A percentile compares a stretch with the other conserved stretches of the same genome.
Evolutionary conservation across 2,797 vertebrate genomes (phyloP).

Genomic region (Sebastes oblongus): DNA sequence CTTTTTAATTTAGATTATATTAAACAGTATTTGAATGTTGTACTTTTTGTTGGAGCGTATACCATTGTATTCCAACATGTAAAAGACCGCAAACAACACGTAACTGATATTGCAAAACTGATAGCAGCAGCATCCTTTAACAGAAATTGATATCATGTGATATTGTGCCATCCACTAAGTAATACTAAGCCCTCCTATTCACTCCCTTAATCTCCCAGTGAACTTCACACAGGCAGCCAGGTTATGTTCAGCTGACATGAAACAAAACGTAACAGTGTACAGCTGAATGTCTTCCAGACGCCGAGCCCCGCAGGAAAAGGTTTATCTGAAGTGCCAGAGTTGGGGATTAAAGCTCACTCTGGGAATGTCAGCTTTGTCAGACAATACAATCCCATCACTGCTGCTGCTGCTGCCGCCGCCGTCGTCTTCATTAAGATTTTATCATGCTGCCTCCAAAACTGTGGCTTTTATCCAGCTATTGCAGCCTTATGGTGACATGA

Average conservation of each 20-base stretch:
- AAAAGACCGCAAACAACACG: not conserved
- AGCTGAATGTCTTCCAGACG: constrained; percentile 50
- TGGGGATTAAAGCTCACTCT: constrained; percentile 66
- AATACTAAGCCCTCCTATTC: constrained; percentile 29
- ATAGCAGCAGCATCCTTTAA: constrained; percentile 17
- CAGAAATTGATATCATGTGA: constrained; percentile 35
- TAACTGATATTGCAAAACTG: constrained; percentile 20
- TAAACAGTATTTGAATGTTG: not conserved
- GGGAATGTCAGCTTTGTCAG: constrained; percentile 66
- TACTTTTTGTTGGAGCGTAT: not conserved
- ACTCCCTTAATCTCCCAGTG: constrained; percentile 35
- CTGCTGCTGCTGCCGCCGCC: not conserved
- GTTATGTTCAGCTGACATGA: constrained; percentile 40
- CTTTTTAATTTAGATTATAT: not conserved
- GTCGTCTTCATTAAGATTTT: constrained; percentile 49
- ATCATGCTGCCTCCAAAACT: constrained; percentile 43
- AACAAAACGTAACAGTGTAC: constrained; percentile 57
- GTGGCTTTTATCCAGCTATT: constrained; percentile 6
- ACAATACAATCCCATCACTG: constrained; percentile 34
- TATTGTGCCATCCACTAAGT: constrained; percentile 35
- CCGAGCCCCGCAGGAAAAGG: constrained; percentile 28
- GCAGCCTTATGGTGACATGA: not conserved
- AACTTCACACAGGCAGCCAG: constrained; percentile 33
- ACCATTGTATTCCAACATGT: not conserved
- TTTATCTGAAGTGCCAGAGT: constrained; percentile 51